Evolutionary conservation across 2,797 vertebrate genomes (phyloP).

Genomic region (Coluber constrictor): DNA sequence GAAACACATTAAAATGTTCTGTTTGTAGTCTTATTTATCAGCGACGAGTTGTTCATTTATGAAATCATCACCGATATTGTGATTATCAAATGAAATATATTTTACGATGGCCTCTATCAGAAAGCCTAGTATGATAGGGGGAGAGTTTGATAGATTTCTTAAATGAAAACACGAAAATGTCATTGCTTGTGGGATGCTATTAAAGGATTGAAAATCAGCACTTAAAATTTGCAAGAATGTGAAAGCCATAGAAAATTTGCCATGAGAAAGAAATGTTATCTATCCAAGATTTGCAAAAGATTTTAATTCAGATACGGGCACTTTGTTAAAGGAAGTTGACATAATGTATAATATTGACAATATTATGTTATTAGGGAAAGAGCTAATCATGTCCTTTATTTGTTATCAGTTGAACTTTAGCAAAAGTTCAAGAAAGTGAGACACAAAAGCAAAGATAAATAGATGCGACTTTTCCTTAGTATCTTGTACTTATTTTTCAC

Average conservation of each 20-base stretch:
- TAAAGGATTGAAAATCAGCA: not conserved
- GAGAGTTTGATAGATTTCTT: not conserved
- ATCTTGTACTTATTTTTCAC: not conserved
- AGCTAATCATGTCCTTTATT: not conserved
- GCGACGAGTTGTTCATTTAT: not conserved
- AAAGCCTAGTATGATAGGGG: not conserved
- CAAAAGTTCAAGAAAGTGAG: not conserved
- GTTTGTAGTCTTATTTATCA: not conserved
- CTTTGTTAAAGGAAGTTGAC: not conserved
- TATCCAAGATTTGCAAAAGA: not conserved
- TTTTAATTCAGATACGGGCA: not conserved
- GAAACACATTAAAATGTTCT: not conserved
- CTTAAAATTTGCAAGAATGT: not conserved
- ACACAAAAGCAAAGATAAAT: not conserved
- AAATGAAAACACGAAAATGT: not conserved
- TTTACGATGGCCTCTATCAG: not conserved
- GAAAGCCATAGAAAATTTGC: not conserved
- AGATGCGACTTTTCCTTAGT: not conserved
- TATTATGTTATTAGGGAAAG: not conserved
- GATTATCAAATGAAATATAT: not conserved
- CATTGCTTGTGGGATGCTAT: not conserved
- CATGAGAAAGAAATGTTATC: not conserved
- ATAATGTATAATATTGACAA: not conserved
- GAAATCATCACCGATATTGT: not conserved
- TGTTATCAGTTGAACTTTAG: not conserved